Base-by-base conservation (phyloP, 2,113 vertebrate genomes). In the Cyanocitta stelleri region DNA sequence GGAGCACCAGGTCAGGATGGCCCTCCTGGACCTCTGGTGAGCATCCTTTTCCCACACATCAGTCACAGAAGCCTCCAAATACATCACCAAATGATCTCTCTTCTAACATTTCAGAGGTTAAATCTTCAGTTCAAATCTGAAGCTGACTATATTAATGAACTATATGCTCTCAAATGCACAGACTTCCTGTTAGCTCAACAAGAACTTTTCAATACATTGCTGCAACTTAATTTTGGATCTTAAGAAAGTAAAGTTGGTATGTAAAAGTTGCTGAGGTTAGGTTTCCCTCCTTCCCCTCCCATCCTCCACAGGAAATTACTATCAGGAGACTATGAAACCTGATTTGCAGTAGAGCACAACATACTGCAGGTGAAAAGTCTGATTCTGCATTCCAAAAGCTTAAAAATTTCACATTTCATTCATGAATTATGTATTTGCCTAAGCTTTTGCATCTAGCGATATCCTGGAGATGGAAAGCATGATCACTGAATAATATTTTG, bases 1-100 rank as follows among this genome's bases (percentile, higher is more conserved):
- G 99, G 99, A 95, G 97, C 99, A 5, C 95, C 99, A 33, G 99
- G 99, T 89, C 99, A 99, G 96, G 98, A 99, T 46, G 99, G 99
- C 62, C 99, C 99, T 67, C 99, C 99, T 46, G 99, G 99, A 63
- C 99, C 99, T 41, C 97, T 99, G 98, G 99, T 99, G 80, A 98
- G 22, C 27, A 71, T 72, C 35, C 12, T 37, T 81, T 81, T 85
- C 27, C 30, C 39, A 61, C 9, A 10, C 30, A 9, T 46, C 67
- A 73, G 23, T 83, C 48, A 79, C 0, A 87, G 62, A 82, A 92
- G 21, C 32, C 37, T 87, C 58, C 33, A 82, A 78, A 95, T 27
- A 22, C 16, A 76, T 48, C 39, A 77, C 58, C 23, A 37, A 35
- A 67, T 74, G 27, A 62, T 39, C 21, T 29, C 35, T 30, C 7